Evolutionary conservation across 2,888 invertebrate species (phyloP), one percentile per base, ranked within the genome.

Genomic region (Hedya salicella): DNA sequence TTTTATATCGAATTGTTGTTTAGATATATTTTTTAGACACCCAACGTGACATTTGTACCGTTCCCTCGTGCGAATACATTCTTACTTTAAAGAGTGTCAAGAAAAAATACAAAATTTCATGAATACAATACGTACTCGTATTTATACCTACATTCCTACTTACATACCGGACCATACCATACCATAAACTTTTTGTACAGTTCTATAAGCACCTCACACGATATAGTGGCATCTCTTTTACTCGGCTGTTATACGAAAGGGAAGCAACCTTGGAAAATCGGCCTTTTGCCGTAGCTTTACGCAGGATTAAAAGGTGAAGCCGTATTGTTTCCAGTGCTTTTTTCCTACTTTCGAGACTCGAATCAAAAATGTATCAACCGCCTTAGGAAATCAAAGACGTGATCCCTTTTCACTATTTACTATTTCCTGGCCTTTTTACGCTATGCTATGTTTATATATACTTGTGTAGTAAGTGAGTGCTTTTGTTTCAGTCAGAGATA

Each of bases 221-320:
- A n/a, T n/a, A n/a, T n/a, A n/a, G n/a, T n/a, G n/a, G 16, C 19
- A 14, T 21, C 40, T 42, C 54, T 25, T 54, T 16, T 40, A 42
- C 3, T 19, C 56, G 5, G 3, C 25, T 11, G 16, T 56, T 30
- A 8, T 13, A 30, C 1, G 42, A 30, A 30, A 30, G 56, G 30
- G 17, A 44, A 3, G 30, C 30, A 44, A 16, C 42, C 13, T 5
- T 11, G 25, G 54, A 17, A 53, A 39, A 53, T 42, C 54, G 11
- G 14, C 21, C n/a, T 16, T 16, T 54, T 11, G 36, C 36, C 36
- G 36, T 9, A 36, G 40, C 39, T 21, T 40, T 25, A 44, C 30
- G 56, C 56, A 56, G 42, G 56, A 30, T 56, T 56, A 56, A 56
- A 56, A 42, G 54, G 30, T 30, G 42, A 30, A 44, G 25, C 25